phyloP scores from a whole-genome alignment of 2,113 vertebrate genomes.

The Notothenia rossii region DNA sequence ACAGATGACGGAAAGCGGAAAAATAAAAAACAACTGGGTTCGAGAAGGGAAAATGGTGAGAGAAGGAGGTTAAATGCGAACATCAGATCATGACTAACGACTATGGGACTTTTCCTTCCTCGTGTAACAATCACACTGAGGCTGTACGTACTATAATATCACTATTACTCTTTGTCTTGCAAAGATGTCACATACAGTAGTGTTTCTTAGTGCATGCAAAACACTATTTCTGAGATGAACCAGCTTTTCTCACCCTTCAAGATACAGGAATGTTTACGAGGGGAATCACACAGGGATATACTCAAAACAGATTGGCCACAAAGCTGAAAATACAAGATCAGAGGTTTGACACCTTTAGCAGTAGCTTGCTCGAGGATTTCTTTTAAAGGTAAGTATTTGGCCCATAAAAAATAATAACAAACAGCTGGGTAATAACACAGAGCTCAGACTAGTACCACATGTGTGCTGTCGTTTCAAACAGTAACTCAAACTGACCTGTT shows the following conservation, averaged over 20 bases:
- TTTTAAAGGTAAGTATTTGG: constrained; percentile 13
- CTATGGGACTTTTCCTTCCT: constrained; percentile 3
- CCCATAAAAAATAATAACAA: constrained; percentile 24
- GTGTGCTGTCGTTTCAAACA: not conserved
- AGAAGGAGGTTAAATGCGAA: constrained; percentile 19
- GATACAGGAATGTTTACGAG: constrained; percentile 53
- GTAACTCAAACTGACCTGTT: constrained; percentile 25
- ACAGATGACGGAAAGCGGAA: not conserved
- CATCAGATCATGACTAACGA: constrained; percentile 25
- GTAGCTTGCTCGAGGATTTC: constrained; percentile 4
- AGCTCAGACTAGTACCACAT: constrained; percentile 15
- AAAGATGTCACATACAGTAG: not conserved
- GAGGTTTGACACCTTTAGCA: constrained; percentile 3
- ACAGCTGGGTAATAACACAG: constrained; percentile 5
- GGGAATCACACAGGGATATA: constrained; percentile 22
- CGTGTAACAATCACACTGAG: constrained; percentile 8
- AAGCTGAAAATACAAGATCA: constrained; percentile 10
- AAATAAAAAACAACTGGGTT: constrained; percentile 11
- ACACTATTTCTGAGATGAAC: not conserved
- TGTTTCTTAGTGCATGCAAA: constrained; percentile 2
- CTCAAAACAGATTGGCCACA: constrained; percentile 42
- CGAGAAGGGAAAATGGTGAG: not conserved
- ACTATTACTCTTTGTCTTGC: not conserved
- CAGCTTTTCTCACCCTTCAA: constrained; percentile 9
- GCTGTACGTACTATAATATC: constrained; percentile 19